phyloP scores from a whole-genome alignment of 2,797 vertebrate species.

The Columba guinea region DNA sequence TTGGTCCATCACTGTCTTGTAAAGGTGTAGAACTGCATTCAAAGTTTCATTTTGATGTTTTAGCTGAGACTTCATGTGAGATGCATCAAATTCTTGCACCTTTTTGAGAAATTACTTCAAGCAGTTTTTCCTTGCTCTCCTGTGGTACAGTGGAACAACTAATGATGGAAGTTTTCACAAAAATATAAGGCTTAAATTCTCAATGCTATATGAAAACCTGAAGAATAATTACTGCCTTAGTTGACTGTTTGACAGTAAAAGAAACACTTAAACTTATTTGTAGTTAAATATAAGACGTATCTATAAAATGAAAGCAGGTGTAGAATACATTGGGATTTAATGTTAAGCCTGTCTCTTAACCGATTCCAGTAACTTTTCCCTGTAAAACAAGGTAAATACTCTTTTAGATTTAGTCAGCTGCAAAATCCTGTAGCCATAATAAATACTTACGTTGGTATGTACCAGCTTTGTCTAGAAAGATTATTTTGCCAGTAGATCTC shows the following conservation, averaged over 20 bases:
- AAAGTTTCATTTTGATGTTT: neutral
- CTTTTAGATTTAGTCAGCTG: neutral
- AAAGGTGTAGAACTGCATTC: neutral
- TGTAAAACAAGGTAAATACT: neutral
- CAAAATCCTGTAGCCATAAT: neutral
- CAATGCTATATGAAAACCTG: neutral
- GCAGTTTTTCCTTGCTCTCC: neutral
- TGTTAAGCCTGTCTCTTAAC: neutral
- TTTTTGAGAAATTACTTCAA: neutral
- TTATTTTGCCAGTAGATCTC: neutral
- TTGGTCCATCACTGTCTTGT: neutral
- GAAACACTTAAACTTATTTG: neutral
- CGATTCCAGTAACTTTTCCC: neutral
- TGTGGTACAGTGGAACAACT: neutral
- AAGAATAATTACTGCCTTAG: neutral
- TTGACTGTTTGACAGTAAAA: neutral
- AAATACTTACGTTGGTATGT: neutral
- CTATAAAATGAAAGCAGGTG: neutral
- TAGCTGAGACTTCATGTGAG: rapidly evolving
- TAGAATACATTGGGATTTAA: neutral
- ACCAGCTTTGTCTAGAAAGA: neutral
- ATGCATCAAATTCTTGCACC: neutral
- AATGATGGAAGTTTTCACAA: neutral
- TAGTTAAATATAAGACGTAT: neutral
- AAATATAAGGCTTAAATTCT: neutral